Base-by-base conservation (phyloP, 2,888 invertebrate genomes). In the Amblyjoppa proteus region DNA sequence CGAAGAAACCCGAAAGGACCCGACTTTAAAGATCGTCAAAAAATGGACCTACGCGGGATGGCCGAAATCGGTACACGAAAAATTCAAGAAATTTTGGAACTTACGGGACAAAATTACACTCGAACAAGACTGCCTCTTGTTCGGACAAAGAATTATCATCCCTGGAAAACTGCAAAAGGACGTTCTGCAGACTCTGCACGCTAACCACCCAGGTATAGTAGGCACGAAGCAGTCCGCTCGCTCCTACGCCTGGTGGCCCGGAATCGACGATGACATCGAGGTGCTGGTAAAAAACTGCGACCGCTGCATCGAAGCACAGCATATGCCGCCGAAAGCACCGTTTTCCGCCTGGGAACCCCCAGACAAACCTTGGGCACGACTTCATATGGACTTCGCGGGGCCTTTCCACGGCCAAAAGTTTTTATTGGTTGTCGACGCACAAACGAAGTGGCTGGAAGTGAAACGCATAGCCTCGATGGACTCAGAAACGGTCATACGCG, bases 371-470 rank as follows among this genome's bases (percentile, higher is more conserved):
- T 89, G 87, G 87, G 66, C 64, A 13, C 83, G 86, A 20, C 56
- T 89, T 3, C 87, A 89, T 34, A 41, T 87, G 1, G 88, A 87
- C 45, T 88, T 85, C 66, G 88, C 88, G 6, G 88, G 88, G 0
- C 87, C 90, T 7, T 80, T 88, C n/a, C 51, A 85, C 28, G 87
- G 86, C 25, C 69, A 77, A 49, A 74, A 81, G 53, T 88, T 87
- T 64, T 80, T 90, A 1, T 71, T 90, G 2, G 74, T 89, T 1
- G 89, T 90, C 0, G 90, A 90, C 68, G 69, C 90, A 2, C 71
- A 83, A 45, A 86, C 88, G 0, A 88, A 89, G 61, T 90, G 87
- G 87, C 77, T 78, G 3, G 88, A 90, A 76, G 87, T 89, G 4
- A 38, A 41, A 9, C 70, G 38, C 13, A 56, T 87, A 11, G 16